phyloP scores from a whole-genome alignment of 1,140 invertebrate species.

The Nephotettix cincticeps region DNA sequence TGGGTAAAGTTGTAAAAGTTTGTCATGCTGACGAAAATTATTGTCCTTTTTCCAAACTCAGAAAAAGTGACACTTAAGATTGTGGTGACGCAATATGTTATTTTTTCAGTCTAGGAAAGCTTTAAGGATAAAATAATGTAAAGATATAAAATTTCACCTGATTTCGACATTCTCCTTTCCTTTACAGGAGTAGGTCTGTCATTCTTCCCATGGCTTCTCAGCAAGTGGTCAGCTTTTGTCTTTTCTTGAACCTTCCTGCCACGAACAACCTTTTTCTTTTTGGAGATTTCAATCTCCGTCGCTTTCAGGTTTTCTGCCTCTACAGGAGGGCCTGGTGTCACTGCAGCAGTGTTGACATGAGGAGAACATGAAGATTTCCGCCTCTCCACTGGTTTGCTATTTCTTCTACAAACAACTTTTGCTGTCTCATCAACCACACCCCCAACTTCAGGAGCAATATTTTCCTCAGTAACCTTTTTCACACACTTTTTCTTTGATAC shows the following conservation, averaged over 20 bases:
- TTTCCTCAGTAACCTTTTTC: conserved; percentile 41
- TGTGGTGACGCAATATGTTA: too few relatives aligned
- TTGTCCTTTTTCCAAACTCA: too few relatives aligned
- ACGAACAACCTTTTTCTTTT: background rate
- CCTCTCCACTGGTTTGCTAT: conserved; percentile 25
- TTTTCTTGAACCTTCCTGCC: conserved; percentile 6
- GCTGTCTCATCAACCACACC: conserved; percentile 27
- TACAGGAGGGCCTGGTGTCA: background rate
- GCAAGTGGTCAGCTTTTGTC: conserved; percentile 16
- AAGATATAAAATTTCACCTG: too few relatives aligned
- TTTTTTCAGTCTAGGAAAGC: too few relatives aligned
- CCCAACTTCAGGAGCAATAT: conserved; percentile 34
- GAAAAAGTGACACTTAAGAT: too few relatives aligned
- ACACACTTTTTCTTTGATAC: conserved; percentile 45
- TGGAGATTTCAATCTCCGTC: background rate
- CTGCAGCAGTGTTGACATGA: background rate
- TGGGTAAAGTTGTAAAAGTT: too few relatives aligned
- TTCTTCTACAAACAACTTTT: conserved; percentile 23
- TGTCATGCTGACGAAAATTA: too few relatives aligned
- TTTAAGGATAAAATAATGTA: too few relatives aligned
- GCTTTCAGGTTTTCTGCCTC: background rate
- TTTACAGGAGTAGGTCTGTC: background rate
- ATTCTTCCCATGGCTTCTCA: conserved; percentile 3
- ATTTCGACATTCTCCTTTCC: conserved; percentile 11
- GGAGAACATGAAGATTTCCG: conserved; percentile 23